These are phyloP conservation scores for Meta bourneti DNA, from an alignment of 2,888 invertebrate genomes.

Conservation along the genomic window DNA sequence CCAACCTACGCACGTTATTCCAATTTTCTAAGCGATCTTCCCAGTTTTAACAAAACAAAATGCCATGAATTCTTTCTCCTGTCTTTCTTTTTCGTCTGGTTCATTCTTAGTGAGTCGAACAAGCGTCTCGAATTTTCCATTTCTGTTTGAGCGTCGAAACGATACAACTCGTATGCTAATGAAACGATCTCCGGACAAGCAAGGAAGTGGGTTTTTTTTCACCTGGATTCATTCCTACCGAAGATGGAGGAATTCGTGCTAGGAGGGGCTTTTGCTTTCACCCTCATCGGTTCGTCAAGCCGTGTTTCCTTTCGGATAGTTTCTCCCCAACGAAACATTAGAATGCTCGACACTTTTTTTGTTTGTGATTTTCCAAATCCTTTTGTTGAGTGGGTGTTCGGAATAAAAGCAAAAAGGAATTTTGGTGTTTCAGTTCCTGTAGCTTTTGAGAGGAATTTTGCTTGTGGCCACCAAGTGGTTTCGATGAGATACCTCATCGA, in stretches of 20 bases:
- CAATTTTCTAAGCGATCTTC: background rate
- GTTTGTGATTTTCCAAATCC: background rate
- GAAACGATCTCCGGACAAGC: background rate
- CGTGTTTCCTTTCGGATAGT: constrained; percentile 16
- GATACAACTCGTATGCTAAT: constrained; percentile 44
- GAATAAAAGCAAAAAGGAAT: no score
- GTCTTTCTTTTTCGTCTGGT: background rate
- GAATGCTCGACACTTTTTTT: background rate
- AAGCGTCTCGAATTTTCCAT: constrained; percentile 1
- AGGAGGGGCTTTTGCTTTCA: background rate
- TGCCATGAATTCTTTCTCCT: background rate
- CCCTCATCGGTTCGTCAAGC: constrained; percentile 9
- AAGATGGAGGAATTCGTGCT: background rate
- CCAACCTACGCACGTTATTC: background rate
- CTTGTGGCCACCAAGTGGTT: no score
- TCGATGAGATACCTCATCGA: no score
- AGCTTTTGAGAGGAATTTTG: no score
- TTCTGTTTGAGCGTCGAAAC: constrained; percentile 34
- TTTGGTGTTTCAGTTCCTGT: no score
- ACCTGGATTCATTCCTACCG: constrained; percentile 6
- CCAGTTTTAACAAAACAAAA: background rate
- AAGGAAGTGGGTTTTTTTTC: constrained; percentile 24
- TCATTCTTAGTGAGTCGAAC: background rate
- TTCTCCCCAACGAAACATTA: background rate
- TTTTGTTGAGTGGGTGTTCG: constrained; percentile 6